phyloP scores from a whole-genome alignment of 2,113 vertebrate genomes.

The Stigmatopora nigra region DNA sequence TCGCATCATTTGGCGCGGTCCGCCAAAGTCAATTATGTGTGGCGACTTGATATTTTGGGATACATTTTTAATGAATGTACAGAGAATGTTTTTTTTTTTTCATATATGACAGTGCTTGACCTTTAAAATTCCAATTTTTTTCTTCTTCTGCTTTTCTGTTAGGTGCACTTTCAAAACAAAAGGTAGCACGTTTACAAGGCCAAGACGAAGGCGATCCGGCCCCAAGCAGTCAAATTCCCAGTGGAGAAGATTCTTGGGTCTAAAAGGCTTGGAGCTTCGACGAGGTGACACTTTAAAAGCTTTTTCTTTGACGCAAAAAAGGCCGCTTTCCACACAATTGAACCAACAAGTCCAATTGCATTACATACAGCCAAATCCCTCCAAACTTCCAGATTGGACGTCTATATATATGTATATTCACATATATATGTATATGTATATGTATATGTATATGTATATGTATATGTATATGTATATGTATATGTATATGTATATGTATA shows the following conservation, averaged over 20 bases:
- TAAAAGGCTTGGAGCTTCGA: slow-evolving; percentile 66
- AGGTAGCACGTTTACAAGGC: neutral
- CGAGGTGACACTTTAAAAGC: slow-evolving; percentile 76
- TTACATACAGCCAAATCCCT: slow-evolving; percentile 61
- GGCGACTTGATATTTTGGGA: no score
- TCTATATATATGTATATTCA: no score
- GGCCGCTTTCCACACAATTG: slow-evolving; percentile 70
- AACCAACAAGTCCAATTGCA: slow-evolving; percentile 69
- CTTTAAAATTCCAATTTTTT: neutral
- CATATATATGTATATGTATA: no score
- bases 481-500: no score
- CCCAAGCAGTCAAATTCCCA: neutral
- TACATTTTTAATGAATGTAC: no score
- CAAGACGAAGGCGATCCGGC: neutral
- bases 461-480: no score
- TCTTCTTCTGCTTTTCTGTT: neutral
- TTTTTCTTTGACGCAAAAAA: slow-evolving; percentile 53
- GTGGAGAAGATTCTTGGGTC: slow-evolving; percentile 28
- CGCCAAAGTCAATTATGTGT: no score
- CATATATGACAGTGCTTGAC: neutral
- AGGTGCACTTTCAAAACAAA: neutral
- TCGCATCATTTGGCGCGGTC: no score
- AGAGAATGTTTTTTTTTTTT: no score
- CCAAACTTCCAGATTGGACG: neutral
- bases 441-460: no score